Percentiles rank a stretch among this genome's conserved stretches.
Conservation (phyloP, 2,797 vertebrate species). For the Platalea minor region DNA sequence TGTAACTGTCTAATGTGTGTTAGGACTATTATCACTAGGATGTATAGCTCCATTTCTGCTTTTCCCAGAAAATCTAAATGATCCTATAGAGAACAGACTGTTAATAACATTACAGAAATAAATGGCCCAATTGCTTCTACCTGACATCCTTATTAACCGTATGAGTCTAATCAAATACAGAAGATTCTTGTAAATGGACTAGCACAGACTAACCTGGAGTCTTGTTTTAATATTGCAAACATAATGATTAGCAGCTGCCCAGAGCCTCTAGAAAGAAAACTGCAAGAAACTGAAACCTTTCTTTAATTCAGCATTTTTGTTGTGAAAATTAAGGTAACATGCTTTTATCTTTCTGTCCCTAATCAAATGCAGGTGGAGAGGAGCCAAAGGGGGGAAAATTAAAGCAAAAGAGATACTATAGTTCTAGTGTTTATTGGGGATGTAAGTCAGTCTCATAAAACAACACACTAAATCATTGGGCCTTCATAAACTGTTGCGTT, state of each 20-base stretch:
- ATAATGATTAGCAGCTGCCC: conserved; percentile 24
- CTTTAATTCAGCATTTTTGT: not conserved
- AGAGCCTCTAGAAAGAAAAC: not conserved
- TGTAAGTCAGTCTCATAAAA: not conserved
- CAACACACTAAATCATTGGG: not conserved
- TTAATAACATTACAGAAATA: conserved; percentile 17
- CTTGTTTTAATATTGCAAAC: conserved; percentile 4
- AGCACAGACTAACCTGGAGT: not conserved
- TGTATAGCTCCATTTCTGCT: not conserved
- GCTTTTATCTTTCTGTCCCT: conserved; percentile 10
- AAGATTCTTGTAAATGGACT: not conserved
- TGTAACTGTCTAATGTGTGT: not conserved
- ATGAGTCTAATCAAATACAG: conserved; percentile 14
- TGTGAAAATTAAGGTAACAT: conserved; percentile 6
- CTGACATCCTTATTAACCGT: not conserved
- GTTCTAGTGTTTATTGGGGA: not conserved
- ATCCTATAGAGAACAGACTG: not conserved
- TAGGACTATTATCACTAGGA: not conserved
- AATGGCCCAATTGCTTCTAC: not conserved
- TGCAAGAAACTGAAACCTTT: not conserved
- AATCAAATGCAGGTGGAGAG: not conserved
- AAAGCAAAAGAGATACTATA: not conserved
- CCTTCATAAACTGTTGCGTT: not conserved
- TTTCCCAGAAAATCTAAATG: not conserved
- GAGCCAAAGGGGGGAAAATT: not conserved